Evolutionary conservation across 1,140 invertebrate genomes (phyloP), one percentile per base, ranked within the genome.

Genomic region (Drosophila orena): DNA sequence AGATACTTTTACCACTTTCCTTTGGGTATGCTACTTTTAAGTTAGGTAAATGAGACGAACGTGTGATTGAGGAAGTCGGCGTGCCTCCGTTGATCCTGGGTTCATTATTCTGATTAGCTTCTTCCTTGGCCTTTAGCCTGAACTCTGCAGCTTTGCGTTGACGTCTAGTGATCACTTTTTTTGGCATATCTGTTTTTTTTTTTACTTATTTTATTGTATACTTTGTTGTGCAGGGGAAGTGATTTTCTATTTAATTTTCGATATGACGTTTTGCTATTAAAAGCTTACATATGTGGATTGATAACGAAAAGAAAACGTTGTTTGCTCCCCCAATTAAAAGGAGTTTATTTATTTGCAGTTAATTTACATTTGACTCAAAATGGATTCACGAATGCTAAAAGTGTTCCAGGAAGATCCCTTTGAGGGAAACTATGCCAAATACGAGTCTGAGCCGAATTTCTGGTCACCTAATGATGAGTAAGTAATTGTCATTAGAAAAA

Each of bases 401-500:
- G 89, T 79, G 17, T 91, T 91, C 60, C 90, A 91, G 42, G 91
- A 91, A 71, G 91, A 92, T 74, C 81, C 81, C 47, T 92, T 89
- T 17, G 91, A 92, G 47, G 89, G 85, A 20, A 91, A 81, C 58
- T 92, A 80, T 69, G 53, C 37, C 1, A 91, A 90, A 53, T 91
- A 77, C 75, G 91, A 92, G 30, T 54, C 74, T 4, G 90, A 90
- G 6, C 27, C 83, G 1, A 78, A 75, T 52, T 90, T 90, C 43
- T 92, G 91, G 91, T 66, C 91, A n/a, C 55, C 75, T 24, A 81
- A 74, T 64, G 81, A 90, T 65, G 81, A 91, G 91, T 92, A 79
- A 61, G 91, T 90, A 0, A 47, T 27, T 49, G 12, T 10, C 1
- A 10, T 58, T 40, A 10, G 17, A 17, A 1, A 17, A n/a, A 1